phyloP scores from a whole-genome alignment of 2,888 invertebrate genomes.

The Brenthis ino region DNA sequence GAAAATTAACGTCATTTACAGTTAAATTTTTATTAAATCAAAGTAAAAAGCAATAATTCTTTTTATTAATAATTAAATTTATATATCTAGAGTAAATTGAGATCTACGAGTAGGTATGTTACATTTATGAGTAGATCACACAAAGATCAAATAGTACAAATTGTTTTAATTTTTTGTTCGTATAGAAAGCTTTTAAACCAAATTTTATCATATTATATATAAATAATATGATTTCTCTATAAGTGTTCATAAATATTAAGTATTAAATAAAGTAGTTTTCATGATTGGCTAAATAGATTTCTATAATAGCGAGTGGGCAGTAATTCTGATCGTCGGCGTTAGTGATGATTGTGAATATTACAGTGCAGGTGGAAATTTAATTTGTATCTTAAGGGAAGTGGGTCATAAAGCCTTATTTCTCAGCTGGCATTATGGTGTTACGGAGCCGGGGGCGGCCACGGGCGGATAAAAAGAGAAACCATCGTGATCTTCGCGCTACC shows the following conservation, averaged over 20 bases:
- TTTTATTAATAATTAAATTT: background rate
- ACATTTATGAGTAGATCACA: no score
- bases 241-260: slow-evolving; percentile 13
- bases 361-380: slow-evolving; percentile 41
- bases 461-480: slow-evolving; percentile 75
- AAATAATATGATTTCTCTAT: slow-evolving; percentile 4
- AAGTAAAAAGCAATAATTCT: background rate
- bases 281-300: slow-evolving; percentile 7
- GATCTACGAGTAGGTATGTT: no score
- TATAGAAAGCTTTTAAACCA: no score
- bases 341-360: slow-evolving; percentile 20
- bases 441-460: slow-evolving; percentile 64
- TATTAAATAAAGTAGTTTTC: slow-evolving; percentile 10
- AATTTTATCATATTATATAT: background rate
- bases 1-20: slow-evolving; percentile 7
- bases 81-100: no score
- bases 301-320: slow-evolving; percentile 9
- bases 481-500: slow-evolving; percentile 74
- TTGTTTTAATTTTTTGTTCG: no score
- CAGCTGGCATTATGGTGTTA: slow-evolving; percentile 60
- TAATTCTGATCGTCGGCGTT: slow-evolving; percentile 16
- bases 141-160: no score
- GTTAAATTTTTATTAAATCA: background rate
- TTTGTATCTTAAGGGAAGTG: slow-evolving; percentile 51
- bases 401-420: slow-evolving; percentile 61